These are phyloP conservation scores for Eretmocerus hayati DNA, from an alignment of 2,888 invertebrate genomes.

Conservation along the genomic window DNA sequence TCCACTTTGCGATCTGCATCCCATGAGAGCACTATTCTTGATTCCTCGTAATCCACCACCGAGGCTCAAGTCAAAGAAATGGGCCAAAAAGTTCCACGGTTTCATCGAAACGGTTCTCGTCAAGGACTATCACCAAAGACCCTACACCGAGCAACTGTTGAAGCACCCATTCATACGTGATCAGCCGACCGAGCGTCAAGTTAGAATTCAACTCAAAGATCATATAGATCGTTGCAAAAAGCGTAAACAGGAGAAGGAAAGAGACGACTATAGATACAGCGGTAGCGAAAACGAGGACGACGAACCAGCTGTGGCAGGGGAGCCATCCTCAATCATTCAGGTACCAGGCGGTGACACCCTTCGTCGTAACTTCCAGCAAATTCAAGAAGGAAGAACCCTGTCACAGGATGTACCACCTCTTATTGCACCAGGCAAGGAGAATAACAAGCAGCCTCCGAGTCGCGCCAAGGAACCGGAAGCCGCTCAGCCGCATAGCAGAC, in stretches of 20 bases:
- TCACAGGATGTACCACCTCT: constrained; percentile 48
- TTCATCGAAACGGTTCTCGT: constrained; percentile 98
- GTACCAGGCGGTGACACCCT: constrained; percentile 89
- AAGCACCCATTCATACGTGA: constrained; percentile 98
- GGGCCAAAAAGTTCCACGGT: constrained; percentile 95
- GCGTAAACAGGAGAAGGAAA: constrained; percentile 79
- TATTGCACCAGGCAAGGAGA: constrained; percentile 28
- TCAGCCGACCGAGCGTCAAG: constrained; percentile 97
- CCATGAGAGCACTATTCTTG: constrained; percentile 93
- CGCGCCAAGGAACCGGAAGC: constrained; percentile 52
- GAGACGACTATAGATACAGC: constrained; percentile 65
- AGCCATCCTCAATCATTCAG: constrained; percentile 91
- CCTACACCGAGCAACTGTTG: constrained; percentile 95
- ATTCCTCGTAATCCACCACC: constrained; percentile 98
- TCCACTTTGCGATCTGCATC: constrained; percentile 98
- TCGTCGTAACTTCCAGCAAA: constrained; percentile 95
- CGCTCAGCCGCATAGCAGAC: constrained; percentile 63
- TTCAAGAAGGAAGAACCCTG: constrained; percentile 74
- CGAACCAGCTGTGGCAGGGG: constrained; percentile 83
- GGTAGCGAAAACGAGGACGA: constrained; percentile 98
- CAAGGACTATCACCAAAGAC: constrained; percentile 97
- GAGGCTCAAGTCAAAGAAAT: constrained; percentile 93
- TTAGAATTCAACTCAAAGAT: constrained; percentile 96
- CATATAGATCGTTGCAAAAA: constrained; percentile 98
- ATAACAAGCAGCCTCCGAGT: constrained; percentile 30